Evolutionary conservation across 2,888 invertebrate species (phyloP), one percentile per base, ranked within the genome.

Genomic region (Meta bourneti): DNA sequence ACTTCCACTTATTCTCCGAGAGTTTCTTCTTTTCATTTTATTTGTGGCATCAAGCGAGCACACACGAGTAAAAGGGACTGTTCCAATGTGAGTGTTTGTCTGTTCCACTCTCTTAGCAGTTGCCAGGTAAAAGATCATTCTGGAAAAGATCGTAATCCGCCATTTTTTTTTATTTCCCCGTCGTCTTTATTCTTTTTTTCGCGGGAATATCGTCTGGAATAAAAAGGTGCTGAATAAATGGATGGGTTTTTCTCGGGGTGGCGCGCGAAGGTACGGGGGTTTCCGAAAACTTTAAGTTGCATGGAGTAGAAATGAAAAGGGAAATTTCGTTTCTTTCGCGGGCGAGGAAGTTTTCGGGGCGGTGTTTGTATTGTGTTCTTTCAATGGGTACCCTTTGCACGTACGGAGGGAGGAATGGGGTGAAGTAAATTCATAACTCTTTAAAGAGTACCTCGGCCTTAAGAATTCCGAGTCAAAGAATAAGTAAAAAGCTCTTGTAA

Each of bases 1-100:
- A 84, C 89, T 90, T 90, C 89, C 89, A 90, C 89, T 90, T 90
- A 90, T 84, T 90, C 89, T 79, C 71, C 71, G 34, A 70, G 61
- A 89, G 83, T 84, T 89, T 54, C 74, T 89, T 83, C 61, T 61
- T 61, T 77, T 72, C 89, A 51, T 89, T 90, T 90, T 79, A 90
- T 90, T 90, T 83, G 89, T 88, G 88, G 88, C 88, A 81, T 81
- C 80, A 88, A 34, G 34, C 34, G 4, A 34, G 34, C 34, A 34
- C 34, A 34, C 34, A 34, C 34, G 34, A 34, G 88, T 70, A 70
- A 83, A 71, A 82, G 82, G n/a, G 49, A 75, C 70, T 78, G 20
- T 78, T n/a, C 20, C 54, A 48, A 16, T 74, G 84, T 77, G 81
- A 81, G 88, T 88, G 88, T 88, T 88, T 88, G 81, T 88, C 61